Conservation (phyloP, 2,888 invertebrate genomes). For the Buathra laborator region DNA sequence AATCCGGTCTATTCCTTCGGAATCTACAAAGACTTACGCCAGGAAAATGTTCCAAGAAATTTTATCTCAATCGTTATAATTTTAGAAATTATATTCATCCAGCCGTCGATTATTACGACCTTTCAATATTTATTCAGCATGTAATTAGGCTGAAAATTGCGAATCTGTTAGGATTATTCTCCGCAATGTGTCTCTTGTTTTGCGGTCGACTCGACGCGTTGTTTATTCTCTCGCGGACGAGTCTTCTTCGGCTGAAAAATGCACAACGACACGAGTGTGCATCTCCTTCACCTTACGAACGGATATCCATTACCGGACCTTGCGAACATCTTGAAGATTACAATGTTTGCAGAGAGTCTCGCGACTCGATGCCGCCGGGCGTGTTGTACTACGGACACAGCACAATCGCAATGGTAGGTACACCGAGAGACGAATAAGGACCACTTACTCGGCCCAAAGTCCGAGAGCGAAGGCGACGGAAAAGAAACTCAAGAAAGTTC, state of each 20-base stretch:
- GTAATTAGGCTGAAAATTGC: background rate
- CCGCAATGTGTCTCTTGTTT: background rate
- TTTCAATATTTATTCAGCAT: background rate
- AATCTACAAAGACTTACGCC: background rate
- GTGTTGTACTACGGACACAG: background rate
- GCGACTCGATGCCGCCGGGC: slow-evolving; percentile 4
- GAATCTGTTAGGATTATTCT: background rate
- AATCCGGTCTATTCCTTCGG: too few relatives aligned
- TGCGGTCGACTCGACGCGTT: background rate
- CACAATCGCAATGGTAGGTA: slow-evolving; percentile 18
- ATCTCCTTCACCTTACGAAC: background rate
- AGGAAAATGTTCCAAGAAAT: background rate
- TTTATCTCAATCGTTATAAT: background rate
- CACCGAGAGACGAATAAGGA: slow-evolving; percentile 15
- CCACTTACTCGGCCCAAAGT: slow-evolving; percentile 26
- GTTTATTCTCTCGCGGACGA: background rate
- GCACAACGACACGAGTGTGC: slow-evolving; percentile 25
- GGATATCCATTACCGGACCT: slow-evolving; percentile 52
- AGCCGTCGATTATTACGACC: background rate
- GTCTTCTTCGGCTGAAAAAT: slow-evolving; percentile 13
- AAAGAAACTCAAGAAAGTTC: slow-evolving; percentile 39
- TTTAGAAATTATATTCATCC: background rate
- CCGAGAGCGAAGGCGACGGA: background rate
- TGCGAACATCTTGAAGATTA: slow-evolving; percentile 49
- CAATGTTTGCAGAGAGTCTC: slow-evolving; percentile 52